Conservation (phyloP, 1,140 invertebrate genomes). For the Chymomyza costata region DNA sequence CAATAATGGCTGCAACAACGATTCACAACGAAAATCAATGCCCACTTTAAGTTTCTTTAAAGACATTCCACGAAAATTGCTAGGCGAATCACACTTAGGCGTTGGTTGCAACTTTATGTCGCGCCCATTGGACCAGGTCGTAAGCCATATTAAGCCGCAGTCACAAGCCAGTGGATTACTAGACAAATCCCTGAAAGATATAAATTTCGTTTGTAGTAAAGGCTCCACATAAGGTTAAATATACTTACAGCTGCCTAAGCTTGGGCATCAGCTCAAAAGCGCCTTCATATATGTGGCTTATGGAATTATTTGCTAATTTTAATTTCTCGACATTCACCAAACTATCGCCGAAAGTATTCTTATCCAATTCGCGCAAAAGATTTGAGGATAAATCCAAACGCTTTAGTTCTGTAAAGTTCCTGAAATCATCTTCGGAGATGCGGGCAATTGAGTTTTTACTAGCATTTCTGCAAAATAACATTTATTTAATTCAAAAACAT, state of each 20-base stretch:
- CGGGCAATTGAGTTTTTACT: constrained; percentile 85
- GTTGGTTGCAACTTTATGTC: constrained; percentile 82
- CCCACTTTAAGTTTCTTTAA: constrained; percentile 83
- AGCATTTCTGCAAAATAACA: constrained; percentile 80
- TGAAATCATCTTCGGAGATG: constrained; percentile 85
- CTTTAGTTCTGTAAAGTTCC: constrained; percentile 81
- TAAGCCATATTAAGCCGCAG: constrained; percentile 87
- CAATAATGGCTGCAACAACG: constrained; percentile 76
- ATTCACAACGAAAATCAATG: constrained; percentile 78
- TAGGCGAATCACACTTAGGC: constrained; percentile 84
- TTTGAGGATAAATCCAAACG: constrained; percentile 83
- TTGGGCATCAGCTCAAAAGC: constrained; percentile 82
- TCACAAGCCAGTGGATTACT: constrained; percentile 88
- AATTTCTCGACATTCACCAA: constrained; percentile 81
- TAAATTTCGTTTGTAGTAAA: constrained; percentile 10
- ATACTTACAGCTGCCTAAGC: constrained; percentile 84
- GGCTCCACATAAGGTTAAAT: background rate
- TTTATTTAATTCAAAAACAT: too few species aligned
- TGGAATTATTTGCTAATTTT: constrained; percentile 82
- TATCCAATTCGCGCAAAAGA: constrained; percentile 79
- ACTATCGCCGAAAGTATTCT: constrained; percentile 79
- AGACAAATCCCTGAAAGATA: constrained; percentile 82
- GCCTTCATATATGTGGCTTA: constrained; percentile 80
- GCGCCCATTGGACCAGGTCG: constrained; percentile 82
- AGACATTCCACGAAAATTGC: constrained; percentile 80